Evolutionary conservation across 2,797 vertebrate species (phyloP).

Genomic region (Lagodon rhomboides): DNA sequence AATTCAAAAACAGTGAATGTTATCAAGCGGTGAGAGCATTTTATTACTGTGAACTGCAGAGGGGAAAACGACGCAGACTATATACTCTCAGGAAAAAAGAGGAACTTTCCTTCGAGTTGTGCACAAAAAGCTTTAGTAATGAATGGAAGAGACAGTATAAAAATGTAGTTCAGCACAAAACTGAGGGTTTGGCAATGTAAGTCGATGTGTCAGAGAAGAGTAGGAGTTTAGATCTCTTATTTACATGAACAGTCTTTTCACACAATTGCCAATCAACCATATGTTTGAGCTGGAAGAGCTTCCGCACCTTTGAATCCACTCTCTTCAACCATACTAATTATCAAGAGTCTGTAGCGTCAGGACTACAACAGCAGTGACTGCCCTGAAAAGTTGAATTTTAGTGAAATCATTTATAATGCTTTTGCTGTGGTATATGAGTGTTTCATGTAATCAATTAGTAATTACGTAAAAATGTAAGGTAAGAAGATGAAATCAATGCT

Average conservation of each 20-base stretch:
- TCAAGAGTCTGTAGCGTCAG: neutral
- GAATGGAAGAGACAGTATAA: neutral
- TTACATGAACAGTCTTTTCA: neutral
- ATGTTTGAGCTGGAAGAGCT: constrained; percentile 4
- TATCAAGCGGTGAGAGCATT: constrained; percentile 53
- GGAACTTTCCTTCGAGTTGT: neutral
- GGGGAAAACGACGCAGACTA: neutral
- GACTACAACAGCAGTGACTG: neutral
- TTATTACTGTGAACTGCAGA: constrained; percentile 32
- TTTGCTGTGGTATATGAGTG: neutral
- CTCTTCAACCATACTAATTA: neutral
- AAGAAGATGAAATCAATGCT: neutral
- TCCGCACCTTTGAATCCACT: neutral
- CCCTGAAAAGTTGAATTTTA: neutral
- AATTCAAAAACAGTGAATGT: constrained; percentile 51
- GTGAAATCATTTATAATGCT: neutral
- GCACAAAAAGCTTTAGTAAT: neutral
- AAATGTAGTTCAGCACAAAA: neutral
- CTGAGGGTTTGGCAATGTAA: neutral
- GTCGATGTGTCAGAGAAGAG: neutral
- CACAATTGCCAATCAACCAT: neutral
- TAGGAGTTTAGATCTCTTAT: neutral
- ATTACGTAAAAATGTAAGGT: neutral
- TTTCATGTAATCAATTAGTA: neutral
- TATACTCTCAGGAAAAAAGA: neutral